These are phyloP conservation scores for Tenrec ecaudatus DNA, from an alignment of 2,113 vertebrate genomes.

Conservation along the genomic window DNA sequence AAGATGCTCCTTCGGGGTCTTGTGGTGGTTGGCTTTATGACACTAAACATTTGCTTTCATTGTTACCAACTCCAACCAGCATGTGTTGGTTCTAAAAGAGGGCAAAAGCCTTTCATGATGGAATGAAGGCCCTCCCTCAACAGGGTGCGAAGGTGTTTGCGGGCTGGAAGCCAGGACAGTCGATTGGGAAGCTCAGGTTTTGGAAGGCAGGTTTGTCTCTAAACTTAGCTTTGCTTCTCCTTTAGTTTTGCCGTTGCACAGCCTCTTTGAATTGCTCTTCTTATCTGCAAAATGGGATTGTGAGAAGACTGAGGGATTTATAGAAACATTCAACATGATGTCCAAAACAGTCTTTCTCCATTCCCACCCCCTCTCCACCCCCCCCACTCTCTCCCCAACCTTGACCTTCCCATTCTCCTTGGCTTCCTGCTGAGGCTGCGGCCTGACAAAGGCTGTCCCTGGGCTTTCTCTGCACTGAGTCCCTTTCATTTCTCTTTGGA, in stretches of 20 bases:
- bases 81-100: background rate
- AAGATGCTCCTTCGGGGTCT: background rate
- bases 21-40: background rate
- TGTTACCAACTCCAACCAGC: background rate
- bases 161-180: background rate
- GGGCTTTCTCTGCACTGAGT: background rate
- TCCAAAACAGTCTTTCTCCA: background rate
- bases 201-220: background rate
- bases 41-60: background rate
- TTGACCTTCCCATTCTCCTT: background rate
- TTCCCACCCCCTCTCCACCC: background rate
- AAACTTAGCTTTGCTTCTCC: background rate
- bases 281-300: background rate
- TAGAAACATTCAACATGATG: background rate
- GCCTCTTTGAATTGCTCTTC: conserved; percentile 20
- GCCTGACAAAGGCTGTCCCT: background rate
- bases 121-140: background rate
- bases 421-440: background rate
- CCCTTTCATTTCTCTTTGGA: background rate
- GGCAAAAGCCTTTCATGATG: background rate
- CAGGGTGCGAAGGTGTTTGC: background rate
- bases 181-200: background rate
- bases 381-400: too few relatives aligned
- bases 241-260: background rate
- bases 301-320: background rate